Percentiles rank a stretch among this genome's conserved stretches.
phyloP scores from a whole-genome alignment of 2,888 invertebrate genomes.

The Drosophila nr. medialis region DNA sequence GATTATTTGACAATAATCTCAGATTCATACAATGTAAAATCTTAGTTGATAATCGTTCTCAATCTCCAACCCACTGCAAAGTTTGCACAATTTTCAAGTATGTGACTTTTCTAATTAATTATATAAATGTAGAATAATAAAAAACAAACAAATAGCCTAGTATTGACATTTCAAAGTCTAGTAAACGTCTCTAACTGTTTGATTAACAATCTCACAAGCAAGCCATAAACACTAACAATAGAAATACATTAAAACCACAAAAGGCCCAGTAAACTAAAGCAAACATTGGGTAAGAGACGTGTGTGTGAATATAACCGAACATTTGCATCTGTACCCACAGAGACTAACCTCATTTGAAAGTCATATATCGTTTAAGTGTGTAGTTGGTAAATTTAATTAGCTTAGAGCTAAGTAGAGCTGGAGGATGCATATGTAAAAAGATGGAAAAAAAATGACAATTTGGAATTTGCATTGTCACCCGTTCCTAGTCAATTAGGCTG shows the following conservation, averaged over 20 bases:
- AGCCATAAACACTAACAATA: slow-evolving; percentile 50
- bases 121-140: slow-evolving; percentile 24
- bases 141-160: slow-evolving; percentile 11
- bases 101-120: slow-evolving; percentile 14
- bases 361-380: neutral
- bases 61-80: neutral
- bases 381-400: slow-evolving; percentile 63
- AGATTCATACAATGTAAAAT: neutral
- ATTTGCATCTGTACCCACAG: neutral
- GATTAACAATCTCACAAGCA: slow-evolving; percentile 41
- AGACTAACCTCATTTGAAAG: neutral
- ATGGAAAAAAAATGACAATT: slow-evolving; percentile 41
- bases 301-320: slow-evolving; percentile 3
- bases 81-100: neutral
- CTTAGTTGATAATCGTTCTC: neutral
- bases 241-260: slow-evolving; percentile 34
- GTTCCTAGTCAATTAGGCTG: slow-evolving; percentile 66
- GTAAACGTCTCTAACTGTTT: slow-evolving; percentile 44
- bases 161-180: slow-evolving; percentile 11
- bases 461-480: slow-evolving; percentile 65
- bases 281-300: slow-evolving; percentile 37
- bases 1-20: neutral
- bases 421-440: slow-evolving; percentile 32
- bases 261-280: slow-evolving; percentile 26
- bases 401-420: slow-evolving; percentile 37